Evolutionary conservation across 2,888 invertebrate genomes (phyloP).

Genomic region (Drosophila helvetica): DNA sequence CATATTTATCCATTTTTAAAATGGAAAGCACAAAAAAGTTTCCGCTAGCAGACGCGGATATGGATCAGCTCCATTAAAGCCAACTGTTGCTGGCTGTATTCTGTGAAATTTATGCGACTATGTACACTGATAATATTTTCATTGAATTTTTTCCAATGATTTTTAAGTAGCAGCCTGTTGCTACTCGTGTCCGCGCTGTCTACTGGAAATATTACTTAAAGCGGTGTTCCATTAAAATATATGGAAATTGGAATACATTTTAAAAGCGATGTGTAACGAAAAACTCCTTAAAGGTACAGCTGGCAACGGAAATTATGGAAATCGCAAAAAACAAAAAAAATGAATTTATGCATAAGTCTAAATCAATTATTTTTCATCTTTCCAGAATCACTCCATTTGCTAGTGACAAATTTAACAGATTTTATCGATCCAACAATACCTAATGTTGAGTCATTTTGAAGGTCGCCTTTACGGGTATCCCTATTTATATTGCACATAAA

Average conservation of each 20-base stretch:
- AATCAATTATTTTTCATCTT: background rate
- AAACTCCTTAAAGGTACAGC: background rate
- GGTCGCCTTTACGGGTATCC: slow-evolving; percentile 11
- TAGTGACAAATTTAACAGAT: slow-evolving; percentile 10
- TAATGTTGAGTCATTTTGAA: slow-evolving; percentile 11
- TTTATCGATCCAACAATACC: slow-evolving; percentile 26
- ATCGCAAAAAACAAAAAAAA: no score
- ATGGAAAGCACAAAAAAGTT: slow-evolving; percentile 25
- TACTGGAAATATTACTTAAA: background rate
- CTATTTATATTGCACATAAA: no score
- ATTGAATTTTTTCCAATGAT: slow-evolving; percentile 23
- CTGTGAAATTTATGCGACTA: slow-evolving; percentile 26
- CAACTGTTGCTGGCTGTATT: slow-evolving; percentile 44
- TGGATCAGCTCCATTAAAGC: slow-evolving; percentile 34
- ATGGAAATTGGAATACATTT: background rate
- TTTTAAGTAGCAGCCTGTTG: slow-evolving; percentile 14
- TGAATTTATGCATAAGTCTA: no score
- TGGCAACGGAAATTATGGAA: background rate
- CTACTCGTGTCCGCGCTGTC: background rate
- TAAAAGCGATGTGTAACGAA: background rate
- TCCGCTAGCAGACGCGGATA: background rate
- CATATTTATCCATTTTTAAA: slow-evolving; percentile 1
- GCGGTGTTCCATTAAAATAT: slow-evolving; percentile 5
- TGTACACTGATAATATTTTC: no score
- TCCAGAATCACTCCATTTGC: background rate